Conservation (phyloP, 1,140 invertebrate species). For the Sitobion miscanthi region DNA sequence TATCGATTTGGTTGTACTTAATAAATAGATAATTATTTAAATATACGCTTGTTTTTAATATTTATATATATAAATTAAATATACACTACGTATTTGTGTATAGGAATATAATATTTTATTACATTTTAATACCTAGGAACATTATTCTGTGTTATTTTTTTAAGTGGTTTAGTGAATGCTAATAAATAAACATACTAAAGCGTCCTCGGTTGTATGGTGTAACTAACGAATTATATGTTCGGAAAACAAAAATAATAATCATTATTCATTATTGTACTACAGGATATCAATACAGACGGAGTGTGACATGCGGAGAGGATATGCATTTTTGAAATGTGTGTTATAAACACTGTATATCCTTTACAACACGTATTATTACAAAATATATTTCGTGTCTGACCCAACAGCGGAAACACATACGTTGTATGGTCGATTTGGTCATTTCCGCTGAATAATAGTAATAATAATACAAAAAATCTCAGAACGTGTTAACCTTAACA, state of each 20-base stretch:
- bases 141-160: background rate
- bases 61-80: too few relatives aligned
- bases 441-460: slow-evolving; percentile 14
- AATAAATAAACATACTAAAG: background rate
- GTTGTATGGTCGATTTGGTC: slow-evolving; percentile 23
- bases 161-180: background rate
- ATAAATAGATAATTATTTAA: background rate
- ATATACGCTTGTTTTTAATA: background rate
- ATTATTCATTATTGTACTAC: background rate
- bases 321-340: background rate
- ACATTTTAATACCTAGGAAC: background rate
- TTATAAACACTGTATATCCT: background rate
- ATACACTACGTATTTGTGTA: too few relatives aligned
- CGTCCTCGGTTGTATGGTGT: background rate
- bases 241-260: background rate
- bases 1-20: too few relatives aligned
- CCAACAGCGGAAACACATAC: slow-evolving; percentile 25
- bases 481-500: background rate
- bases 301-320: background rate
- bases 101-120: background rate
- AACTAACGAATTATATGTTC: background rate
- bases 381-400: background rate
- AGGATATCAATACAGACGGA: background rate
- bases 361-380: background rate
- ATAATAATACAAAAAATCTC: background rate